phyloP scores from a whole-genome alignment of 2,888 invertebrate species.

The Campopleginae sp. region DNA sequence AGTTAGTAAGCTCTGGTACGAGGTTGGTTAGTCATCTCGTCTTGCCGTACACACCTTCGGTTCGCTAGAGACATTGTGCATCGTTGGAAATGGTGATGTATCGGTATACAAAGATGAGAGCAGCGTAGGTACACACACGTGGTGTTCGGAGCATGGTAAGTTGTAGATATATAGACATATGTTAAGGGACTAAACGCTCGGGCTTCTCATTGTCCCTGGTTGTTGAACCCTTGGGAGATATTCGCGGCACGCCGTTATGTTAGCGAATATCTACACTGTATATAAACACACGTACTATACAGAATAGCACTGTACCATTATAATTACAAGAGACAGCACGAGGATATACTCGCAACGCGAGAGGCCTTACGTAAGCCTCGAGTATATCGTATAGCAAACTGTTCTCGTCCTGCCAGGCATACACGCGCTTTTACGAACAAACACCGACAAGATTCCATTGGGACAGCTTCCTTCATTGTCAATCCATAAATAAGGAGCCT shows the following conservation, averaged over 20 bases:
- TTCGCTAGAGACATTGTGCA: conserved; percentile 39
- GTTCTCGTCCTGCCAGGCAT: conserved; percentile 38
- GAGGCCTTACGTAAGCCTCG: conserved; percentile 55
- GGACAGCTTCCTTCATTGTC: conserved; percentile 15
- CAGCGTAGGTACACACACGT: conserved; percentile 28
- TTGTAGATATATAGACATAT: conserved; percentile 2
- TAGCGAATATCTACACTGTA: conserved; percentile 50
- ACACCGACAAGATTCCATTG: conserved; percentile 24
- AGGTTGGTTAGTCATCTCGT: conserved; percentile 61
- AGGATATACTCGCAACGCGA: neutral
- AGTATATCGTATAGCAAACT: conserved; percentile 41
- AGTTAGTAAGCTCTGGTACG: conserved; percentile 45
- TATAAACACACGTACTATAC: conserved; percentile 17
- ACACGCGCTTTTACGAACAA: conserved; percentile 20
- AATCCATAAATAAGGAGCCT: neutral
- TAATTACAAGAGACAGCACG: conserved; percentile 62
- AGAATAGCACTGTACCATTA: conserved; percentile 56
- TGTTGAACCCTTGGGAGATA: conserved; percentile 80
- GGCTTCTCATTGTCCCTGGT: conserved; percentile 79
- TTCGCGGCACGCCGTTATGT: conserved; percentile 70
- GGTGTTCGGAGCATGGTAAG: conserved; percentile 22
- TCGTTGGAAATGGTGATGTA: conserved; percentile 40
- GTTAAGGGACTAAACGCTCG: conserved; percentile 53
- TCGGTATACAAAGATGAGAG: conserved; percentile 37
- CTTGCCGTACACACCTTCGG: conserved; percentile 22